These are phyloP conservation scores for Periophthalmus magnuspinnatus DNA, from an alignment of 2,797 vertebrate genomes.

Conservation along the genomic window DNA sequence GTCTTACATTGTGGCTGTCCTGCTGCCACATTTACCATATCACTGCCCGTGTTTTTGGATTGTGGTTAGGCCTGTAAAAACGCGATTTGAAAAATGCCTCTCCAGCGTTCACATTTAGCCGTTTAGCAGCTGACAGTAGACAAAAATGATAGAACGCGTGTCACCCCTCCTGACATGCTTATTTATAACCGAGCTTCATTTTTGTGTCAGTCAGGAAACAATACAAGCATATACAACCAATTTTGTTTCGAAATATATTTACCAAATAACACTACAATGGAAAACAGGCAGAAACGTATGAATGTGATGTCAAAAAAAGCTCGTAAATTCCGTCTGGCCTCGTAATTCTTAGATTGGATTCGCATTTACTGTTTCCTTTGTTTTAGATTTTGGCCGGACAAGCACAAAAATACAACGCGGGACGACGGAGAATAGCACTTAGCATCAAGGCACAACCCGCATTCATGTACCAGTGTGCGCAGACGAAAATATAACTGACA, in stretches of 20 bases:
- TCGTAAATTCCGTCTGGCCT: background rate
- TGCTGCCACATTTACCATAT: background rate
- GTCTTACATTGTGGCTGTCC: background rate
- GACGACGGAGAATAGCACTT: too few relatives aligned
- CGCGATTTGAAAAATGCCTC: background rate
- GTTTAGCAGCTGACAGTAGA: constrained; percentile 4
- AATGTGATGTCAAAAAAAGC: background rate
- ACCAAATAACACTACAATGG: background rate
- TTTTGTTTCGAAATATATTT: background rate
- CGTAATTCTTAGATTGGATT: constrained; percentile 6
- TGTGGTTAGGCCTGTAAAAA: constrained; percentile 4
- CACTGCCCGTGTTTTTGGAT: constrained; percentile 2
- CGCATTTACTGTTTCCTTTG: too few relatives aligned
- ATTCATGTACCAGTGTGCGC: too few relatives aligned
- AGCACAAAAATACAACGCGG: too few relatives aligned
- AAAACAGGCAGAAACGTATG: background rate
- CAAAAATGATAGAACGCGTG: constrained; percentile 6
- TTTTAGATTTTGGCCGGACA: too few relatives aligned
- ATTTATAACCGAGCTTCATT: constrained; percentile 18
- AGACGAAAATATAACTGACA: too few relatives aligned
- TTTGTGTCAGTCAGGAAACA: constrained; percentile 24
- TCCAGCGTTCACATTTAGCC: background rate
- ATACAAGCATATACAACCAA: background rate
- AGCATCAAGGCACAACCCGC: too few relatives aligned
- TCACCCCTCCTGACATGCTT: background rate